A percentile compares a stretch with the other conserved stretches of the same genome.
Conservation (phyloP, 2,888 invertebrate genomes). For the Sphecodes monilicornis region DNA sequence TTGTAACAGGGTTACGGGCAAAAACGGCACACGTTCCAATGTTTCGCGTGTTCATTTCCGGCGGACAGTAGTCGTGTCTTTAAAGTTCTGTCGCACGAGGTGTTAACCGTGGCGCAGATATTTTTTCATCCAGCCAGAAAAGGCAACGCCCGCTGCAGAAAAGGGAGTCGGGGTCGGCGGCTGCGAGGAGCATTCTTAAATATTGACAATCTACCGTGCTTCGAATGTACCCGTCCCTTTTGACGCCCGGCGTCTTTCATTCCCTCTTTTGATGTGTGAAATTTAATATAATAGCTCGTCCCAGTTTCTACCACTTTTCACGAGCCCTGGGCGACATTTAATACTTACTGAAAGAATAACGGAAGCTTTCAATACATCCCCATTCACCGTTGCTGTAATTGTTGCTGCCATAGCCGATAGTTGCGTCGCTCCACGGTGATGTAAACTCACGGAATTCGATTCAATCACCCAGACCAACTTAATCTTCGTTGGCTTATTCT, state of each 20-base stretch:
- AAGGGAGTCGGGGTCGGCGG: not conserved
- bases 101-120: constrained; percentile 14
- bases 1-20: not conserved
- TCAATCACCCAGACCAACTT: not conserved
- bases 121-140: constrained; percentile 5
- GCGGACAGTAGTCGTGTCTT: not conserved
- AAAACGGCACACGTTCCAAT: not conserved
- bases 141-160: not conserved
- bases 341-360: constrained; percentile 45
- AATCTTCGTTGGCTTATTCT: not conserved
- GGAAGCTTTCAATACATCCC: constrained; percentile 2
- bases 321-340: constrained; percentile 14
- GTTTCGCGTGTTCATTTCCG: constrained; percentile 8
- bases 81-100: constrained; percentile 13
- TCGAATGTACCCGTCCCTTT: constrained; percentile 27
- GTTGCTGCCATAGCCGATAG: not conserved
- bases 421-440: not conserved
- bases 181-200: constrained; percentile 30
- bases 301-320: constrained; percentile 9
- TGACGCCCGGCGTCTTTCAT: constrained; percentile 15
- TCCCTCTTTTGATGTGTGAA: constrained; percentile 46
- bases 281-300: constrained; percentile 47
- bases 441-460: constrained; percentile 12
- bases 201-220: constrained; percentile 44
- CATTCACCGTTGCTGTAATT: not conserved